Evolutionary conservation across 2,888 invertebrate species (phyloP).

Genomic region (Caenorhabditis doughertyi): DNA sequence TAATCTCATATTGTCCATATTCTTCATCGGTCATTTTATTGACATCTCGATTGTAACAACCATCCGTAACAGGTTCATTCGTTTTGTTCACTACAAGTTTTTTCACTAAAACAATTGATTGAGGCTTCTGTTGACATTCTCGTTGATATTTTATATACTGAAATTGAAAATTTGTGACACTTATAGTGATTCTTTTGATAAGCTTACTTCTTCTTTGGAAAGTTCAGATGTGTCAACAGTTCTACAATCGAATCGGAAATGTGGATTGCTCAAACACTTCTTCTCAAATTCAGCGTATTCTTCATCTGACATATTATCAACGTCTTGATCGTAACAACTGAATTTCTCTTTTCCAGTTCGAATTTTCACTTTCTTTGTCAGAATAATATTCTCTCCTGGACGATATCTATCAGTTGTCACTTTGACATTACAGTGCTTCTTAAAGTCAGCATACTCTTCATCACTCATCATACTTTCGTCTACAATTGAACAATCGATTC

Average conservation of each 20-base stretch:
- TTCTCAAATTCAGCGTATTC: slow-evolving; percentile 47
- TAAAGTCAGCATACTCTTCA: slow-evolving; percentile 42
- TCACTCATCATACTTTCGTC: slow-evolving; percentile 42
- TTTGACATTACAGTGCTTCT: slow-evolving; percentile 40
- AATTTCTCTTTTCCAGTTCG: slow-evolving; percentile 49
- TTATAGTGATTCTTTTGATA: too few relatives aligned
- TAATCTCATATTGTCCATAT: slow-evolving; percentile 36
- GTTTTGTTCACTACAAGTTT: slow-evolving; percentile 22
- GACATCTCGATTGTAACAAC: slow-evolving; percentile 52
- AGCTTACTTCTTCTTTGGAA: slow-evolving; percentile 35
- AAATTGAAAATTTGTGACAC: too few relatives aligned
- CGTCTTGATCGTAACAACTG: slow-evolving; percentile 56
- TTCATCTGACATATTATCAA: slow-evolving; percentile 49
- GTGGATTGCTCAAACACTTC: slow-evolving; percentile 31
- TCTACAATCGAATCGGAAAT: slow-evolving; percentile 48
- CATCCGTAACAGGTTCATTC: slow-evolving; percentile 1
- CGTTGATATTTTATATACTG: slow-evolving; percentile 43
- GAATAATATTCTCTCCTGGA: slow-evolving; percentile 52
- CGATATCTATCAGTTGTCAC: slow-evolving; percentile 46
- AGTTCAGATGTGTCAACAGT: slow-evolving; percentile 38
- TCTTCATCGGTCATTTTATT: slow-evolving; percentile 45
- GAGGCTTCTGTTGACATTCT: too few relatives aligned
- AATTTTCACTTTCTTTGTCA: slow-evolving; percentile 48
- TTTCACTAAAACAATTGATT: slow-evolving; percentile 8
- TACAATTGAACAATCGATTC: slow-evolving; percentile 46